A percentile compares a stretch with the other conserved stretches of the same genome.
These are phyloP conservation scores for Sitobion miscanthi DNA, from an alignment of 1,140 invertebrate species.

Conservation along the genomic window DNA sequence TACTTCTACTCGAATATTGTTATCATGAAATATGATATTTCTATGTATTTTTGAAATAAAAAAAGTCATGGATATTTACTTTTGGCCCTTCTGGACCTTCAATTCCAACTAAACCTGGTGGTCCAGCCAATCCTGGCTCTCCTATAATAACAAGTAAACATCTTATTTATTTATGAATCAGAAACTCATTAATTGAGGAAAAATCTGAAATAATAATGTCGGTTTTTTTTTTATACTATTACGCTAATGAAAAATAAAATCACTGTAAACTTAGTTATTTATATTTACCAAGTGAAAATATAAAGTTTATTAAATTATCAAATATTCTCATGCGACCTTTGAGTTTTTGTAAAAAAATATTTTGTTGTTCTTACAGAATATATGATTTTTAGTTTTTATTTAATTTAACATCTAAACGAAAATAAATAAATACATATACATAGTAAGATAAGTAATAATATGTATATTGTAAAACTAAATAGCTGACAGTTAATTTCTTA, in stretches of 20 bases:
- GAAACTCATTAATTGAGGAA: background rate
- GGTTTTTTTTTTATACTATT: background rate
- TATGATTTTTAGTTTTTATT: background rate
- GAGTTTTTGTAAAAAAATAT: background rate
- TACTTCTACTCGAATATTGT: background rate
- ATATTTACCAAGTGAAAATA: background rate
- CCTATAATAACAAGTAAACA: constrained; percentile 63
- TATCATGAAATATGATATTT: background rate
- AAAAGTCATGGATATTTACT: constrained; percentile 62
- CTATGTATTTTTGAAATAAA: constrained; percentile 23
- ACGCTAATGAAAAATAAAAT: background rate
- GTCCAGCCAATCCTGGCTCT: constrained; percentile 73
- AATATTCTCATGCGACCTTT: background rate
- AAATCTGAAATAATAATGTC: background rate
- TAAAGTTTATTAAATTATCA: background rate
- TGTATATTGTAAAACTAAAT: background rate
- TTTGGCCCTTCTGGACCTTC: constrained; percentile 87
- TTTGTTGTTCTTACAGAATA: background rate
- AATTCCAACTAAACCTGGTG: constrained; percentile 71
- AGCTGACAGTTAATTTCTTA: background rate
- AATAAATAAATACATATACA: background rate
- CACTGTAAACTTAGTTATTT: background rate
- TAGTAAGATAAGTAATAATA: background rate
- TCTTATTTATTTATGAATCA: background rate
- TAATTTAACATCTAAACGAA: background rate